Conservation (phyloP, 2,888 invertebrate genomes). For the Isoperla grammatica region DNA sequence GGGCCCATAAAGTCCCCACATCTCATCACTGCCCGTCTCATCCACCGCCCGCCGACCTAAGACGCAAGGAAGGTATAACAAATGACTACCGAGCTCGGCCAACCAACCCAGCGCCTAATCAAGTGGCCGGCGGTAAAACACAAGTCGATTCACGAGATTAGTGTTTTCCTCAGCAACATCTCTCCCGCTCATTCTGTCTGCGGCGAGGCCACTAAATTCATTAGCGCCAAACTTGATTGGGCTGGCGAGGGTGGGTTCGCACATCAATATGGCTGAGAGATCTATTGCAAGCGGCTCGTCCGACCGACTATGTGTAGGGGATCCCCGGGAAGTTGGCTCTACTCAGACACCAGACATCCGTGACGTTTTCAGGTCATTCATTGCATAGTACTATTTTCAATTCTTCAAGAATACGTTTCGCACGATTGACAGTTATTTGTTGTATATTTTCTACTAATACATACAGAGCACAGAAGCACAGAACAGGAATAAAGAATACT, state of each 20-base stretch:
- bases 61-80: conserved; percentile 4
- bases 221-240: conserved; percentile 22
- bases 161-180: conserved; percentile 13
- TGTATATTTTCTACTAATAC: too few relatives aligned
- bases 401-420: too few relatives aligned
- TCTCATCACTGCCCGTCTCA: too few relatives aligned
- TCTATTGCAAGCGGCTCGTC: background rate
- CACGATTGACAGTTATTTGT: too few relatives aligned
- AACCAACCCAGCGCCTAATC: conserved; percentile 22
- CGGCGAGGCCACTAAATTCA: conserved; percentile 20
- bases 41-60: background rate
- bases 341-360: too few relatives aligned
- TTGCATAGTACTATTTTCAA: too few relatives aligned
- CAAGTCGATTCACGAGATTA: conserved; percentile 22
- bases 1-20: too few relatives aligned
- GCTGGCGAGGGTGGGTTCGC: background rate
- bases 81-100: conserved; percentile 10
- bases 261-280: conserved; percentile 19
- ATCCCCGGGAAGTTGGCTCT: too few relatives aligned
- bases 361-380: too few relatives aligned
- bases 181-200: conserved; percentile 5
- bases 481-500: too few relatives aligned
- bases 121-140: conserved; percentile 21
- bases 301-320: too few relatives aligned
- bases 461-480: too few relatives aligned